These are phyloP conservation scores for Mormoops blainvillei DNA, from an alignment of 2,113 vertebrate genomes.

Conservation along the genomic window DNA sequence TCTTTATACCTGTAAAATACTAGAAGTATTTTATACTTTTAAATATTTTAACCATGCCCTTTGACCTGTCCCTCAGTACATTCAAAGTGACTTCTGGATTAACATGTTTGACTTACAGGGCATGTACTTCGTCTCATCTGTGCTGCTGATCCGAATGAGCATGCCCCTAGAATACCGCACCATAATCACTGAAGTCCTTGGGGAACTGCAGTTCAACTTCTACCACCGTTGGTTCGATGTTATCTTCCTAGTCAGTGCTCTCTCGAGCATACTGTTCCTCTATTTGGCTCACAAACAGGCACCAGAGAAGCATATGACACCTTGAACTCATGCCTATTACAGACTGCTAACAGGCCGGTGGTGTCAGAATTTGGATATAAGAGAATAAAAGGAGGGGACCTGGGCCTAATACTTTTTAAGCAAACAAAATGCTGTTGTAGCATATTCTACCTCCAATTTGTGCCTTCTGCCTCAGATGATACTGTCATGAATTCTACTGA, in stretches of 20 bases:
- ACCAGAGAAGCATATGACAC: slow-evolving; percentile 95
- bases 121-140: slow-evolving; percentile 98
- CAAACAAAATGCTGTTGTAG: neutral
- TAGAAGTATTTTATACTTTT: neutral
- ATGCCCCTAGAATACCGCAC: slow-evolving; percentile 97
- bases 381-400: neutral
- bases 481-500: too few species aligned
- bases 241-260: slow-evolving; percentile 97
- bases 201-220: slow-evolving; percentile 98
- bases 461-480: neutral
- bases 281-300: slow-evolving; percentile 98
- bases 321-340: slow-evolving; percentile 57
- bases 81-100: neutral
- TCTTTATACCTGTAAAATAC: neutral
- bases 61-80: neutral
- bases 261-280: slow-evolving; percentile 98
- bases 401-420: neutral
- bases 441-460: neutral
- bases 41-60: neutral
- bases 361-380: neutral
- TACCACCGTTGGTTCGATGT: slow-evolving; percentile 99
- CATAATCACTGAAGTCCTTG: slow-evolving; percentile 95
- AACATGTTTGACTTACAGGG: slow-evolving; percentile 80
- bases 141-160: slow-evolving; percentile 98
- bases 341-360: neutral